Base-by-base conservation (phyloP, 2,797 vertebrate species). In the Hirundo rustica region DNA sequence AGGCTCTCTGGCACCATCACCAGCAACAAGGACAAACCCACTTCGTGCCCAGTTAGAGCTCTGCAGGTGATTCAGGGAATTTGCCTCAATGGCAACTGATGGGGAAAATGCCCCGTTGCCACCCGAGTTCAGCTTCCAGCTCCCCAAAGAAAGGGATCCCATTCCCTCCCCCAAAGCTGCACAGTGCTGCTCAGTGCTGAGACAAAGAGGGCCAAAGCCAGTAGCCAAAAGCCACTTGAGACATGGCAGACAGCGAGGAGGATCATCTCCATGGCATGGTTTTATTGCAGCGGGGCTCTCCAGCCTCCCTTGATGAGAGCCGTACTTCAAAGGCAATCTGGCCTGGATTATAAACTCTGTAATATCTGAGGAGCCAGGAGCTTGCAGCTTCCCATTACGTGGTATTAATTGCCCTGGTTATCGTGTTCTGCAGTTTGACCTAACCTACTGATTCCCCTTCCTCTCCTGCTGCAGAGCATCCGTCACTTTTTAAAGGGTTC, bases 401-500 rank as follows among this genome's bases (percentile, higher is more conserved):
- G 74, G 73, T 72, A 93, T 96, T 96, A 95, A 96, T 94, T 93
- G 92, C 73, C 81, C 94, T 94, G 93, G 73, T 93, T 94, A 88
- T 93, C 55, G 2, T 10, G 40, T 58, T 48, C 85, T 86, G 93
- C 85, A 93, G 89, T 76, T 86, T 73, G 88, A 95, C 85, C 92
- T 70, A 48, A 88, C 86, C 83, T 57, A 36, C 77, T 38, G 67
- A 78, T 86, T 86, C 40, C 82, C 65, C 48, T 60, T 77, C 64
- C n/a, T 19, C 72, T 88, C 45, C 68, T 61, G 54, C 96, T 92
- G 77, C 90, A 87, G 53, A 85, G 16, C 86, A 95, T 95, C 85
- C 92, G 85, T 94, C 95, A 93, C 86, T 90, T 82, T 84, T 82
- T 84, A 90, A 95, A 95, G 92, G 88, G 77, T 65, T 90, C 74